phyloP scores from a whole-genome alignment of 2,797 vertebrate species.

The Ceryle rudis region DNA sequence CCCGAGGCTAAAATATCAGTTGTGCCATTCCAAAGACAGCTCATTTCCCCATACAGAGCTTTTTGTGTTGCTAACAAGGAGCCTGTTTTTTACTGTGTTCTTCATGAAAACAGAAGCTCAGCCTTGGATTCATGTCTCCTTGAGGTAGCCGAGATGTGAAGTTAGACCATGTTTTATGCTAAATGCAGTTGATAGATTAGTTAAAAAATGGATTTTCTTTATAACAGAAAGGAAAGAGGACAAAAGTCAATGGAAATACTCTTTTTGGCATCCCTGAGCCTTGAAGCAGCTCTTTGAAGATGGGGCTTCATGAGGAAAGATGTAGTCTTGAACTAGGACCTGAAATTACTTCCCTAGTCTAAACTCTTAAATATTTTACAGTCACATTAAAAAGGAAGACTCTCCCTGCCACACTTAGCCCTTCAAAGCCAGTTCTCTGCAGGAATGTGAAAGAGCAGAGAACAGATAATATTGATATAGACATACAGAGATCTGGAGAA shows the following conservation, averaged over 20 bases:
- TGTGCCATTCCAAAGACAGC: conserved; percentile 26
- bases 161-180: conserved; percentile 15
- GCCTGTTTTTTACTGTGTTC: neutral
- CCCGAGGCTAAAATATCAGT: conserved; percentile 42
- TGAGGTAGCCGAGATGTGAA: conserved; percentile 10
- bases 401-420: neutral
- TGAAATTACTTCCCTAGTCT: conserved; percentile 3
- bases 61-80: conserved; percentile 40
- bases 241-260: conserved; percentile 40
- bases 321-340: neutral
- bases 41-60: conserved; percentile 30
- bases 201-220: conserved; percentile 44
- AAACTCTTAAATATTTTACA: conserved; percentile 34
- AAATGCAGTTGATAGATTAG: neutral
- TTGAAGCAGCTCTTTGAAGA: conserved; percentile 21
- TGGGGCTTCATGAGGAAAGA: neutral
- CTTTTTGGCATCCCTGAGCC: neutral
- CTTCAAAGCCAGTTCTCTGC: neutral
- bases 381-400: neutral
- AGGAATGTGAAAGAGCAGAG: neutral
- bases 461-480: neutral
- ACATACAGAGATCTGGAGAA: neutral
- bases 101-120: conserved; percentile 14
- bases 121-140: conserved; percentile 7
- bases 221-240: neutral